Evolutionary conservation across 2,888 invertebrate genomes (phyloP).

Genomic region (Heterodera filipjevi): DNA sequence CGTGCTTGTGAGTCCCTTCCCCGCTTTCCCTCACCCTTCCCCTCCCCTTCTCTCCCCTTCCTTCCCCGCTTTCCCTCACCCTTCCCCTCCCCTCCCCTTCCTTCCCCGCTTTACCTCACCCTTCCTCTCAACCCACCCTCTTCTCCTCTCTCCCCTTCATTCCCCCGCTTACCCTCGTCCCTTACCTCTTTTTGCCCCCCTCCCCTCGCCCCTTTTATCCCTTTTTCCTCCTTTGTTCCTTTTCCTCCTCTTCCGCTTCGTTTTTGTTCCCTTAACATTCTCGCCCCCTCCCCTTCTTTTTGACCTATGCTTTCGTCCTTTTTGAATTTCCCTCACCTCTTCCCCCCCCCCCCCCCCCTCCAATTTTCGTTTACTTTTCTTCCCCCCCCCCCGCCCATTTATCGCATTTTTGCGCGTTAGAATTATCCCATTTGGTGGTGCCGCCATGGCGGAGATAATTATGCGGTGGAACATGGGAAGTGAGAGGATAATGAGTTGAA

Average conservation of each 20-base stretch:
- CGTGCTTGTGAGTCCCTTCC: background rate
- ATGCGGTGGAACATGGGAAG: conserved; percentile 12
- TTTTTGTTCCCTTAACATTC: background rate
- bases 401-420: conserved; percentile 23
- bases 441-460: conserved; percentile 10
- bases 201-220: background rate
- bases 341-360: background rate
- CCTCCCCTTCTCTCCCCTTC: background rate
- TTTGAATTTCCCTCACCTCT: background rate
- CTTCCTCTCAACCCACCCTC: background rate
- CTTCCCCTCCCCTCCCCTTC: background rate
- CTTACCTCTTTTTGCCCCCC: background rate
- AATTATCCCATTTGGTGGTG: background rate
- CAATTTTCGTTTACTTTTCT: conserved; percentile 5
- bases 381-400: background rate
- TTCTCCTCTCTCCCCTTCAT: background rate
- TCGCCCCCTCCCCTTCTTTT: background rate
- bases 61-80: background rate
- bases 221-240: too few relatives aligned
- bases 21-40: background rate
- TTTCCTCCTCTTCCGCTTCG: background rate
- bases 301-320: background rate
- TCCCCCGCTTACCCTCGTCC: background rate
- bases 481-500: conserved; percentile 3
- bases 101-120: background rate